phyloP scores from a whole-genome alignment of 1,140 invertebrate species.

The Drosophila quadrilineata region DNA sequence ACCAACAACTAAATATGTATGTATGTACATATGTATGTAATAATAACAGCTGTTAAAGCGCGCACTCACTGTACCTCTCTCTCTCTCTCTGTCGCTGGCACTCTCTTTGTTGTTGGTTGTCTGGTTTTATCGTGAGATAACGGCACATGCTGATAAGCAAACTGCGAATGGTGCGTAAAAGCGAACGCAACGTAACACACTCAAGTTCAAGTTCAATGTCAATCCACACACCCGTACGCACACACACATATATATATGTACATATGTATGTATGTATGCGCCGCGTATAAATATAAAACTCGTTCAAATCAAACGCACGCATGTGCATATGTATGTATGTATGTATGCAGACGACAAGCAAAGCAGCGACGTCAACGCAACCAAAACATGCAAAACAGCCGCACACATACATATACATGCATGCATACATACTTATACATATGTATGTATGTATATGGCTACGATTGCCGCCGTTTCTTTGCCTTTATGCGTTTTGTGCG shows the following conservation, averaged over 20 bases:
- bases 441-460: neutral
- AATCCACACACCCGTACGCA: constrained; percentile 3
- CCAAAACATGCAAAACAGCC: neutral
- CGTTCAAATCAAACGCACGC: constrained; percentile 44
- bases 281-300: constrained; percentile 45
- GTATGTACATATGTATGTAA: no score
- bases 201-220: constrained; percentile 77
- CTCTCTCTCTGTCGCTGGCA: neutral
- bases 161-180: constrained; percentile 36
- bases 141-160: constrained; percentile 58
- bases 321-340: neutral
- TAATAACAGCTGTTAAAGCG: no score
- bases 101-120: neutral
- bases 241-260: constrained; percentile 1
- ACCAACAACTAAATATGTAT: no score
- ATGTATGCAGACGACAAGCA: constrained; percentile 16
- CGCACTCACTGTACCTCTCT: neutral
- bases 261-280: neutral
- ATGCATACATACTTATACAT: constrained; percentile 7
- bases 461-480: no score
- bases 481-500: constrained; percentile 64
- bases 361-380: neutral
- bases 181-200: constrained; percentile 19
- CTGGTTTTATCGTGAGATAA: constrained; percentile 53
- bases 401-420: constrained; percentile 8